These are phyloP conservation scores for Sebastes minor DNA, from an alignment of 2,797 vertebrate genomes.

Conservation along the genomic window DNA sequence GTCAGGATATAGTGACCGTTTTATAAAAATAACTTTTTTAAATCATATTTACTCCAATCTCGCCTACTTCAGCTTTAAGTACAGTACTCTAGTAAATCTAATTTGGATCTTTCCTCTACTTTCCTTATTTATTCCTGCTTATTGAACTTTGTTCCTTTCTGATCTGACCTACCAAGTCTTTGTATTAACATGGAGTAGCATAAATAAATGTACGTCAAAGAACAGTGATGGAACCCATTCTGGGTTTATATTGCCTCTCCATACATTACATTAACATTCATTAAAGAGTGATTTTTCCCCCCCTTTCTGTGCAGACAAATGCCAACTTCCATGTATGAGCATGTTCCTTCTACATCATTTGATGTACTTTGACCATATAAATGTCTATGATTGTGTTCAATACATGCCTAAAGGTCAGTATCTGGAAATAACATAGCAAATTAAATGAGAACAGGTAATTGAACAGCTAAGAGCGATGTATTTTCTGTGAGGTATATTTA, in stretches of 20 bases:
- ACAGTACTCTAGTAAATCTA: neutral
- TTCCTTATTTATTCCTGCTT: neutral
- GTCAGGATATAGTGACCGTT: no score
- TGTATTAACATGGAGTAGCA: neutral
- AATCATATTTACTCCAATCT: no score
- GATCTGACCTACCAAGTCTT: neutral
- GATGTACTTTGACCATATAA: neutral
- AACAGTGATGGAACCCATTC: neutral
- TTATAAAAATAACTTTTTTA: no score
- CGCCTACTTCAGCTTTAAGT: no score
- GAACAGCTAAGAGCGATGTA: neutral
- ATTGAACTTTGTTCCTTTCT: neutral
- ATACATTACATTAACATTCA: neutral
- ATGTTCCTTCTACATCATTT: neutral
- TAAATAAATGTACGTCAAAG: neutral
- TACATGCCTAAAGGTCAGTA: conserved; percentile 34
- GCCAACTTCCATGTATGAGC: conserved; percentile 10
- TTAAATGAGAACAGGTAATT: neutral
- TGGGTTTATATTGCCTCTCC: neutral
- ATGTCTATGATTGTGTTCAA: neutral
- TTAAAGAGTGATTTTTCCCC: neutral
- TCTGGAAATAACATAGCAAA: conserved; percentile 4
- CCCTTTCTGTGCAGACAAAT: neutral
- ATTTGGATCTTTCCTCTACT: neutral
- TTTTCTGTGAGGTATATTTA: neutral